Evolutionary conservation across 1,140 invertebrate species (phyloP), one percentile per base, ranked within the genome.

Genomic region (Drosophila eugracilis): DNA sequence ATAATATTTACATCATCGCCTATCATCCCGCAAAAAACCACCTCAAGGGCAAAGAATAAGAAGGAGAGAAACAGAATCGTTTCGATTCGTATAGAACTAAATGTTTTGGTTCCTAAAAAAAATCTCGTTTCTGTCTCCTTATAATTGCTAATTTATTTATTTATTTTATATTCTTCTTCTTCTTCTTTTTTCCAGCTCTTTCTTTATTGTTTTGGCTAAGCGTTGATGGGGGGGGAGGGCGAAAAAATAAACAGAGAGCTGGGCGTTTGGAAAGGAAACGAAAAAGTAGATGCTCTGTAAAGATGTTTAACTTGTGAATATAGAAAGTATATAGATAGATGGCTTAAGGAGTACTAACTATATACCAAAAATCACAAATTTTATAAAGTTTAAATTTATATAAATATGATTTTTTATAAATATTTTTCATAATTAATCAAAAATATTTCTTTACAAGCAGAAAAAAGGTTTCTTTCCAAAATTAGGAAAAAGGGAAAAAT

Each of bases 101-200:
- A 66, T 67, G 63, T 67, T 67, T 67, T 67, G 45, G 63, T 67
- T 55, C 60, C 62, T 73, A 57, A 42, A 57, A 42, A 57, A 83
- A 83, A 73, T 80, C 66, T 73, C 37, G 76, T 86, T 86, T 74
- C 60, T 54, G 59, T 73, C 60, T 80, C 81, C 67, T 53, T 59
- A 77, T 85, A 85, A 85, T 85, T 85, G 81, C 77, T 85, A 85
- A 85, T 85, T 85, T 85, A 85, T 85, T 78, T 75, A 44, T 57
- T 85, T 79, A 75, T 79, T 79, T 85, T 75, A 78, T 72, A 67
- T 55, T 83, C 21, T 62, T 54, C n/a, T n/a, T n/a, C n/a, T 55
- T 83, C 21, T 62, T 72, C 71, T 74, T 71, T 32, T 83, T 66
- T 77, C 71, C 59, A 74, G 73, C 60, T 74, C 70, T 78, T 78